Conservation (phyloP, 2,113 vertebrate species). For the Nannospalax galili region DNA sequence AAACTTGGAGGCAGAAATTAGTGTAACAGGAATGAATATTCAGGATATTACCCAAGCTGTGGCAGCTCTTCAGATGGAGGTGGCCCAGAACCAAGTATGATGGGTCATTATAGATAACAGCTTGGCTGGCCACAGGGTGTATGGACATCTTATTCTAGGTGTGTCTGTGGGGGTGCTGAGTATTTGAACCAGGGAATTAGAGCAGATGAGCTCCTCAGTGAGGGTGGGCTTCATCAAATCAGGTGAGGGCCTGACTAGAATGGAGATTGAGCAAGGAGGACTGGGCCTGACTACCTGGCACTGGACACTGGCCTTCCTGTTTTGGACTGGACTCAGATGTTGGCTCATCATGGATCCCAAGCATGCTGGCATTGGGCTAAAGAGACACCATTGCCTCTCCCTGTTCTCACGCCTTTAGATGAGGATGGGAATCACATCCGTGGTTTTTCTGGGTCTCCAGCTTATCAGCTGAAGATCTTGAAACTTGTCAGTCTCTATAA, state of each 20-base stretch:
- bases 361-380: background rate
- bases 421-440: background rate
- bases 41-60: background rate
- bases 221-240: background rate
- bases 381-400: background rate
- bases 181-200: too few species aligned
- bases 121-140: background rate
- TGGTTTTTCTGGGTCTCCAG: background rate
- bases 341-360: background rate
- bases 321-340: background rate
- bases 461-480: background rate
- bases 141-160: background rate
- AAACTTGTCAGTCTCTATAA: background rate
- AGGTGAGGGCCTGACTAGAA: background rate
- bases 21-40: background rate
- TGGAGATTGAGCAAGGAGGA: background rate
- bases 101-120: background rate
- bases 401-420: background rate
- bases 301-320: background rate
- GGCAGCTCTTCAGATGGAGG: background rate
- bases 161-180: background rate
- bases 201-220: background rate
- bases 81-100: background rate
- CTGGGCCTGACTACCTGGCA: background rate
- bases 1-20: background rate